phyloP scores from a whole-genome alignment of 1,140 invertebrate species.

The Microplitis demolitor region DNA sequence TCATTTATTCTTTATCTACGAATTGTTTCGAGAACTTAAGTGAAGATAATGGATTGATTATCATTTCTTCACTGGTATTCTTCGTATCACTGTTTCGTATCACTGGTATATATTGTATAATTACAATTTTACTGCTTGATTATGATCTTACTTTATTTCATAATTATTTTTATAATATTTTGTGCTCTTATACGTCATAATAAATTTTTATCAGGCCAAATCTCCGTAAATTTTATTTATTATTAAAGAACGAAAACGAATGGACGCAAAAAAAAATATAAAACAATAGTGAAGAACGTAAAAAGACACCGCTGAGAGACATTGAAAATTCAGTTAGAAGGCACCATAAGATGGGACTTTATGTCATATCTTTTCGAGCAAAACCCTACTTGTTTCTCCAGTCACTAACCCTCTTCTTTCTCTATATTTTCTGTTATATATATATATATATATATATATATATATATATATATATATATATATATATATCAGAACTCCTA shows the following conservation, averaged over 20 bases:
- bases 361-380: constrained; percentile 41
- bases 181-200: too few species aligned
- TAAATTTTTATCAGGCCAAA: neutral
- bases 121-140: too few species aligned
- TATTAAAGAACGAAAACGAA: neutral
- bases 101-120: too few species aligned
- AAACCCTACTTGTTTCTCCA: neutral
- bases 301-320: constrained; percentile 24
- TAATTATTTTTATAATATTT: too few species aligned
- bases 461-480: too few species aligned
- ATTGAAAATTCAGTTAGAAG: constrained; percentile 44
- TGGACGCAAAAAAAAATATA: neutral
- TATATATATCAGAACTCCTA: neutral
- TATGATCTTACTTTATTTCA: too few species aligned
- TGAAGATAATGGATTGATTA: neutral
- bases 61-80: too few species aligned
- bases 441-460: too few species aligned
- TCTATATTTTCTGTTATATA: neutral
- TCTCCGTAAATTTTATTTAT: neutral
- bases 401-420: neutral
- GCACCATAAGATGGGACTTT: constrained; percentile 35
- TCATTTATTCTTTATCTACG: constrained; percentile 60
- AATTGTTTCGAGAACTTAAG: constrained; percentile 52
- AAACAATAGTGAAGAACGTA: constrained; percentile 10
- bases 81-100: too few species aligned